These are phyloP conservation scores for Myopa testacea DNA, from an alignment of 2,888 invertebrate species.

Conservation along the genomic window DNA sequence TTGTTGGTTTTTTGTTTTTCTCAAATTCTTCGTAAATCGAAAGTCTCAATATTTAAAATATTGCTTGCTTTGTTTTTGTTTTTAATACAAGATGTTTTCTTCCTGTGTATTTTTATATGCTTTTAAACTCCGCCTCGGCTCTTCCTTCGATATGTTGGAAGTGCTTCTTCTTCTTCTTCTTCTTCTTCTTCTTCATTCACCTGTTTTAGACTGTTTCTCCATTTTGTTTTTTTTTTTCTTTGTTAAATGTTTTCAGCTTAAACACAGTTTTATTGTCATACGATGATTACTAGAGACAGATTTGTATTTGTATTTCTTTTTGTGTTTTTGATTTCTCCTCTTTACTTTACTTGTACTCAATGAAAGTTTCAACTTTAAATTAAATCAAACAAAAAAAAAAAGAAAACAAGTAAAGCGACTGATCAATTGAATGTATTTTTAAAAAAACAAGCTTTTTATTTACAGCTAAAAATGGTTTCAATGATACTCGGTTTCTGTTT, in stretches of 20 bases:
- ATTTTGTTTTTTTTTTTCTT: constrained; percentile 25
- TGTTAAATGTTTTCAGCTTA: constrained; percentile 46
- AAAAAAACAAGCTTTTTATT: neutral
- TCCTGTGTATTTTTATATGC: too few species aligned
- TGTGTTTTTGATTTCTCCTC: neutral
- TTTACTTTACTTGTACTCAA: neutral
- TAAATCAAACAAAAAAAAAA: neutral
- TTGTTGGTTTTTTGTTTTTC: neutral
- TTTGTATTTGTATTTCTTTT: constrained; percentile 6
- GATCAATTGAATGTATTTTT: too few species aligned
- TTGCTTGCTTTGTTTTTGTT: neutral
- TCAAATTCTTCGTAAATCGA: neutral
- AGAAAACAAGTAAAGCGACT: too few species aligned
- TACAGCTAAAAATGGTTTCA: neutral
- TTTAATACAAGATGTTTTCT: too few species aligned
- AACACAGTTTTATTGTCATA: constrained; percentile 65
- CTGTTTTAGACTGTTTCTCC: neutral
- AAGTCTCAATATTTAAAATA: neutral
- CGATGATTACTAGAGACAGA: constrained; percentile 48
- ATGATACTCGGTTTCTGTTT: neutral
- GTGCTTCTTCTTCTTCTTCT: neutral
- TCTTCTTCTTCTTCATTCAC: neutral
- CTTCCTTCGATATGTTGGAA: neutral
- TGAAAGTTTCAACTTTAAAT: constrained; percentile 13
- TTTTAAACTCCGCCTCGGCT: neutral